These are phyloP conservation scores for Zosterops borbonicus DNA, from an alignment of 2,113 vertebrate species.

Conservation along the genomic window DNA sequence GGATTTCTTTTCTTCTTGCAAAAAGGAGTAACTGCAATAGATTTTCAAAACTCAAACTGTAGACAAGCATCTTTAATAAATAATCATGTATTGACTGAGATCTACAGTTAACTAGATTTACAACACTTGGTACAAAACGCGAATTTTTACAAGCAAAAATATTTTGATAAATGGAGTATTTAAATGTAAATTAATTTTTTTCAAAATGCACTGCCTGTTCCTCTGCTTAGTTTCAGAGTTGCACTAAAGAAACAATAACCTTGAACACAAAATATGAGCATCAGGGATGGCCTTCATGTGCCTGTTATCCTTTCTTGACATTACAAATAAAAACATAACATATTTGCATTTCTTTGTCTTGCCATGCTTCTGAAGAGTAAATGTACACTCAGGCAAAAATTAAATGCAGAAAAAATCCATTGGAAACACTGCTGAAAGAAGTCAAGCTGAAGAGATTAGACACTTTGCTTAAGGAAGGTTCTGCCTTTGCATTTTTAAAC, in stretches of 20 bases:
- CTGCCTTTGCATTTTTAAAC: background rate
- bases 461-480: background rate
- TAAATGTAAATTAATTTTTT: background rate
- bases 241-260: background rate
- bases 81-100: background rate
- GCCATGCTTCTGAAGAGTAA: background rate
- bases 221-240: background rate
- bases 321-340: background rate
- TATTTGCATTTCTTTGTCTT: background rate
- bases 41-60: background rate
- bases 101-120: background rate
- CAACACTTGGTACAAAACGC: background rate
- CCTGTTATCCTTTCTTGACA: background rate
- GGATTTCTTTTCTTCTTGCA: background rate
- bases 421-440: background rate
- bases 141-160: background rate
- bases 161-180: background rate
- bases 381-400: background rate
- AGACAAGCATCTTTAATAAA: background rate
- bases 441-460: background rate
- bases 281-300: background rate
- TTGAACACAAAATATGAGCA: background rate
- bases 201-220: background rate
- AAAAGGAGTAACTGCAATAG: background rate
- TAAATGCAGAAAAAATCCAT: background rate